Base-by-base conservation (phyloP, 2,797 vertebrate species). In the Erethizon dorsatum region DNA sequence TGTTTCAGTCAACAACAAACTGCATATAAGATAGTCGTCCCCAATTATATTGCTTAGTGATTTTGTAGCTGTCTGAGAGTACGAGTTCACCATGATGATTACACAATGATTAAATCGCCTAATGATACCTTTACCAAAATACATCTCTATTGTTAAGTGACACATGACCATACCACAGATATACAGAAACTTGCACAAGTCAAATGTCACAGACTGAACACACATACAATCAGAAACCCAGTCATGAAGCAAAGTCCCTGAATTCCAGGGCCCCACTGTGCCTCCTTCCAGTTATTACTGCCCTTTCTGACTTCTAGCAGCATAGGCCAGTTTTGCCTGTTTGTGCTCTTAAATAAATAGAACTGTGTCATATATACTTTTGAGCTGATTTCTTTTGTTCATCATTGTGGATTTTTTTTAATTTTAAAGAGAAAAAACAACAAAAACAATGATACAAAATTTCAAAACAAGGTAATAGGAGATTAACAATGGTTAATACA, bases 261-360 rank as follows among this genome's bases (percentile, higher is more conserved):
- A 1, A 6, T 2, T 31, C 37, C 18, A 7, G 77, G 28, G 41
- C 11, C 5, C 8, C 0, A 0, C 6, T 12, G 57, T n/a, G 45
- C 5, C 45, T 22, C 20, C 10, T 31, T 61, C 17, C 24, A 11
- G 63, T 20, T 50, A 10, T 1, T 12, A 7, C 24, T 28, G 1
- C 28, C 18, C 10, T 26, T 17, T 67, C 77, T 45, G 41, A 63
- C 78, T 82, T 59, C 54, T 24, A 20, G 75, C 2, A 63, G 71
- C 11, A 41, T 1, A 41, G 20, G 65, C 67, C 37, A 57, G 33
- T 75, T 67, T 77, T 54, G 50, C 22, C n/a, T 31, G 28, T 11
- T 78, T 57, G 56, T 59, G 63, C 61, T 24, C 10, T 13, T 56
- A 11, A 87, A 77, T 63, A 28, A 71, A 47, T 13, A 59, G 13